Percentiles rank a stretch among this genome's conserved stretches.
Conservation (phyloP, 2,113 vertebrate genomes). For the Motacilla tschutschensis region DNA sequence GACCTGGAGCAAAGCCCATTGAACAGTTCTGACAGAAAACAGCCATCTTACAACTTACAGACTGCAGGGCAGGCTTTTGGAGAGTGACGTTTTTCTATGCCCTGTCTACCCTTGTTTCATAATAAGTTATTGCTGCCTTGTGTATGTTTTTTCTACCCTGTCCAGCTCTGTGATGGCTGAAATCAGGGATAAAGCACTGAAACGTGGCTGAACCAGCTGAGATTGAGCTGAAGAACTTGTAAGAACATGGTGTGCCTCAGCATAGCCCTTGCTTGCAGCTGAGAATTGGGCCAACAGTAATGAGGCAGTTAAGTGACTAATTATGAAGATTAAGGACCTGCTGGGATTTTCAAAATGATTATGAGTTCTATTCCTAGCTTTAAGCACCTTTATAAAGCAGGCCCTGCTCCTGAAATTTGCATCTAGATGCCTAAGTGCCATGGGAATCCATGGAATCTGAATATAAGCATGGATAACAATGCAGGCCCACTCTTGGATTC, state of each 20-base stretch:
- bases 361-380: background rate
- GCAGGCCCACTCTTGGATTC: background rate
- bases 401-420: background rate
- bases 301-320: background rate
- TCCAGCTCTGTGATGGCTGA: background rate
- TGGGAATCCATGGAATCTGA: background rate
- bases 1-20: background rate
- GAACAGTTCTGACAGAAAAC: background rate
- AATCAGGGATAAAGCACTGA: background rate
- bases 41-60: background rate
- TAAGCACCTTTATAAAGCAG: background rate
- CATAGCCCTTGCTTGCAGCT: background rate
- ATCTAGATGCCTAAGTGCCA: background rate
- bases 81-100: background rate
- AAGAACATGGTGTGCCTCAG: background rate
- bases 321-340: background rate
- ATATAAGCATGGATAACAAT: background rate
- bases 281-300: background rate
- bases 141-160: accelerated
- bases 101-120: background rate
- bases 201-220: background rate
- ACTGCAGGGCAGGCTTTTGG: background rate
- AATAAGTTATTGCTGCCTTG: background rate
- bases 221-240: background rate
- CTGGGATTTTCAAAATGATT: slow-evolving; percentile 6